These are phyloP conservation scores for Rhea americana DNA, from an alignment of 2,113 vertebrate genomes.

Conservation along the genomic window DNA sequence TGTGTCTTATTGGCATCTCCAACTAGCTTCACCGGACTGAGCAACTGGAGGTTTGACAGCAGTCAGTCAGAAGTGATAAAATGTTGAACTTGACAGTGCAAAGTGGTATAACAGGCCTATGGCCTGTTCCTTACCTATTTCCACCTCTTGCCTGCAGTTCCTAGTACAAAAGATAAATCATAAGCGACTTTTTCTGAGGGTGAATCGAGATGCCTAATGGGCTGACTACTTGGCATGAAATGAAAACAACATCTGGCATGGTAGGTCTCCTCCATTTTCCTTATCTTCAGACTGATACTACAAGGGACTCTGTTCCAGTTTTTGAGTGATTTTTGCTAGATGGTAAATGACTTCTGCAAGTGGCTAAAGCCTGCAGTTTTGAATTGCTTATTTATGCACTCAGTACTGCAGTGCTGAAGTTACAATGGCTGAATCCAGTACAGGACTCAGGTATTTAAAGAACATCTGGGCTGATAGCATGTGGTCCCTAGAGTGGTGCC, in stretches of 20 bases:
- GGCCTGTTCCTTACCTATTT: not conserved
- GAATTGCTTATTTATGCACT: not conserved
- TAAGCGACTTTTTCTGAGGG: not conserved
- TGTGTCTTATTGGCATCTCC: not conserved
- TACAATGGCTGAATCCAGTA: not conserved
- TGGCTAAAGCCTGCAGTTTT: not conserved
- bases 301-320: not conserved
- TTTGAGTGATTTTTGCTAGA: not conserved
- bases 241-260: not conserved
- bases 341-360: not conserved
- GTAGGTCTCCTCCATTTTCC: not conserved
- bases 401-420: not conserved
- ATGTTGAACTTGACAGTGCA: not conserved
- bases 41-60: not conserved
- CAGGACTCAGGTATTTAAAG: not conserved
- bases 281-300: slow-evolving; percentile 3
- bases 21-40: not conserved
- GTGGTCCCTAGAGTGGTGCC: not conserved
- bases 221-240: not conserved
- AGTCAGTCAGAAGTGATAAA: rapidly evolving
- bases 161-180: not conserved
- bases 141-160: not conserved
- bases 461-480: not conserved
- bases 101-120: not conserved
- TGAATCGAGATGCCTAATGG: not conserved